Evolutionary conservation across 2,113 vertebrate genomes (phyloP), one percentile per base, ranked within the genome.

Genomic region (Zapus hudsonius): DNA sequence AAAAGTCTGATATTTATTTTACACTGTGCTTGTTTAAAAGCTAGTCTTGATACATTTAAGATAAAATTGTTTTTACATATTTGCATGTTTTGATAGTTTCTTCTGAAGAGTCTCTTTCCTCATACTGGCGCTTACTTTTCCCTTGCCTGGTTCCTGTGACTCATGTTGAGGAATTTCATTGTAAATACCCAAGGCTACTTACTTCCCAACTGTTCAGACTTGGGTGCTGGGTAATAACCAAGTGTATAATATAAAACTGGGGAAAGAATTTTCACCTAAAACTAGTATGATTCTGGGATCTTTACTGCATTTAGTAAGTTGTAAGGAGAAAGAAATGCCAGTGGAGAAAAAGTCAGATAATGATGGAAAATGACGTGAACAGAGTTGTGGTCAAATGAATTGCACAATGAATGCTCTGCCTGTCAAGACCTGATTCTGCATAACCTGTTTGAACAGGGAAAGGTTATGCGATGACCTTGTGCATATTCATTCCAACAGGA

Each of bases 371-470:
- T 70, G 8, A 61, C 82, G 64, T 44, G 74, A 91, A 55, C 27
- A 42, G 82, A 91, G 61, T 47, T 83, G 57, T 42, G 17, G 88
- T 95, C 59, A 92, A 52, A 19, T 63, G 23, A 92, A 86, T 89
- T 87, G 61, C 40, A n/a, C 36, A 92, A 0, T 86, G 83, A 85
- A 93, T 86, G 69, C 55, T 40, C 36, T 44, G n/a, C 86, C 89
- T 57, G 74, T 86, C n/a, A 25, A 55, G 52, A 80, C 87, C 93
- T 95, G 85, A 15, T 96, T 92, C 47, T 90, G 67, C 94, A 61
- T 84, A 84, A 94, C 64, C 33, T 61, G n/a, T 94, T 92, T 89
- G 80, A 92, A 80, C 86, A 95, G n/a, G 76, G 78, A 64, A 69
- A 64, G 42, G 57, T 36, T 66, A 36, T 86, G 42, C 23, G 29